phyloP scores from a whole-genome alignment of 2,113 vertebrate genomes.

The Cacatua alba region DNA sequence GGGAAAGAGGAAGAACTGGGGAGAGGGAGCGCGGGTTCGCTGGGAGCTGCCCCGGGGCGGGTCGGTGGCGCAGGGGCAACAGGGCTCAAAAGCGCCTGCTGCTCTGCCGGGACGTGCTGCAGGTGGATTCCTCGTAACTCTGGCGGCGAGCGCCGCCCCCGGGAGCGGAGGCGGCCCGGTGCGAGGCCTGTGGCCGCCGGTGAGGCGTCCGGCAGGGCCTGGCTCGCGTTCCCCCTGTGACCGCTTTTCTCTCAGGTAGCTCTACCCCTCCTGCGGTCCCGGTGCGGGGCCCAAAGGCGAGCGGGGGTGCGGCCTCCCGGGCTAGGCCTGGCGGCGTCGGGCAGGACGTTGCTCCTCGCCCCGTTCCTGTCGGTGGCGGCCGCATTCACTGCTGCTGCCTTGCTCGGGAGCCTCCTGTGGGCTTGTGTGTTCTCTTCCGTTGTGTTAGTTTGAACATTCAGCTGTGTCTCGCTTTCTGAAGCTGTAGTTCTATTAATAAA shows the following conservation, averaged over 20 bases:
- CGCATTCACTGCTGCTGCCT: neutral
- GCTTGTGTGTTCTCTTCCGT: neutral
- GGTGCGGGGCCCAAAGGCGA: neutral
- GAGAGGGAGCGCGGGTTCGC: neutral
- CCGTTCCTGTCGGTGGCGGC: no score
- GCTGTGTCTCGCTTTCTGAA: neutral
- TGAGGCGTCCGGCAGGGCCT: neutral
- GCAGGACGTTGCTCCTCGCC: neutral
- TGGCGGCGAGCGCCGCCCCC: neutral
- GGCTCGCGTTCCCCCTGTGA: neutral
- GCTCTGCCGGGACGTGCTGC: accelerated
- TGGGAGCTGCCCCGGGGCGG: neutral
- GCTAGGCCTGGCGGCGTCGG: neutral
- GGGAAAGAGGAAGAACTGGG: no score
- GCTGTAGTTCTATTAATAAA: neutral
- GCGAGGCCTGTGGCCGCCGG: neutral
- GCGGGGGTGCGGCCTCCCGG: neutral
- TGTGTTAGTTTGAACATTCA: neutral
- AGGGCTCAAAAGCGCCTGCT: neutral
- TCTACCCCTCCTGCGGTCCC: accelerated
- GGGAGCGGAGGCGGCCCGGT: neutral
- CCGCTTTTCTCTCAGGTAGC: neutral
- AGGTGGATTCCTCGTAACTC: neutral
- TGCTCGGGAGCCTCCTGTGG: neutral
- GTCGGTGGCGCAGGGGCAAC: neutral